phyloP scores from a whole-genome alignment of 2,797 vertebrate species.

The Spea hammondii region DNA sequence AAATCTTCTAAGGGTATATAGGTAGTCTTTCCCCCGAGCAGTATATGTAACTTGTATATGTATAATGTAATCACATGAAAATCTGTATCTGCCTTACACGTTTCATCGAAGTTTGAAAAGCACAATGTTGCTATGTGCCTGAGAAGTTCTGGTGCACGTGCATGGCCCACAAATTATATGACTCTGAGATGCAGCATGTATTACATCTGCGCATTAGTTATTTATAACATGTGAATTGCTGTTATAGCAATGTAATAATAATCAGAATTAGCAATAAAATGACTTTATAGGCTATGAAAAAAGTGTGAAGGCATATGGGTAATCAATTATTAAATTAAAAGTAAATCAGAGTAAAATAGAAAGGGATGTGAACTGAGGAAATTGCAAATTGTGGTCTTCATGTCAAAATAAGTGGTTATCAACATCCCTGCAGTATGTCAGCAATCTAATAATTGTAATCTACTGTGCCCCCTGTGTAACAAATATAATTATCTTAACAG shows the following conservation, averaged over 20 bases:
- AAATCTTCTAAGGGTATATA: no score
- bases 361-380: constrained; percentile 35
- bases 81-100: no score
- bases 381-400: constrained; percentile 58
- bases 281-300: constrained; percentile 11
- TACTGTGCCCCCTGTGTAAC: constrained; percentile 62
- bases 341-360: constrained; percentile 40
- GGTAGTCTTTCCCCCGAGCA: no score
- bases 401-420: constrained; percentile 54
- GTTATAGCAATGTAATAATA: neutral
- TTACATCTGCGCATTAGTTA: neutral
- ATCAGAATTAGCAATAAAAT: constrained; percentile 14
- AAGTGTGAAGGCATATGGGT: constrained; percentile 42
- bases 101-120: neutral
- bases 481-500: constrained; percentile 70
- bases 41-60: no score
- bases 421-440: constrained; percentile 56
- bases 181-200: neutral
- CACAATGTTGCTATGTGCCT: neutral
- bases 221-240: neutral
- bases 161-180: neutral
- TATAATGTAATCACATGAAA: no score
- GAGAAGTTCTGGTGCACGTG: neutral
- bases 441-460: constrained; percentile 67
- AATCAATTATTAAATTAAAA: constrained; percentile 49